Conservation (phyloP, 2,888 invertebrate genomes). For the Epiblema foenella region DNA sequence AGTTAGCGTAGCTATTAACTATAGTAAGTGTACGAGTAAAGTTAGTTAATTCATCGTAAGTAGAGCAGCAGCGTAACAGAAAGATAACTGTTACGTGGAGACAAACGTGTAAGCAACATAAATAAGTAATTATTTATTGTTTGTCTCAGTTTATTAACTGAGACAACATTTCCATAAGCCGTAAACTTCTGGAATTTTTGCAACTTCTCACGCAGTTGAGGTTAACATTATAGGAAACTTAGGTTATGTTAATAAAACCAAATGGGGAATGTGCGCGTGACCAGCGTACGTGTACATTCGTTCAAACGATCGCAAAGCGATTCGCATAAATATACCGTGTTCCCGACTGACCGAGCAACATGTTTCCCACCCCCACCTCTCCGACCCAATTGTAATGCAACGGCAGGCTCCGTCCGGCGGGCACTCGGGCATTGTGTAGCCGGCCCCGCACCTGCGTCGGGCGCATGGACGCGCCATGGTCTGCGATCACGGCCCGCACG, state of each 20-base stretch:
- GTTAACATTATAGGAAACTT: not conserved
- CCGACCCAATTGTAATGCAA: slow-evolving; percentile 82
- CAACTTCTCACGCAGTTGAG: not conserved
- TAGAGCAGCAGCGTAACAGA: slow-evolving; percentile 23
- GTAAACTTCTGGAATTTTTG: not conserved
- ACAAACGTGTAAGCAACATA: not conserved
- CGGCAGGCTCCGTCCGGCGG: slow-evolving; percentile 67
- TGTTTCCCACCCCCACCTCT: slow-evolving; percentile 83
- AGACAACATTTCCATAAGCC: not conserved
- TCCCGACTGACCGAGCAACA: slow-evolving; percentile 79
- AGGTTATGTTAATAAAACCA: slow-evolving; percentile 18
- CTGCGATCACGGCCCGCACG: slow-evolving; percentile 78
- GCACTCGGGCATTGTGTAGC: slow-evolving; percentile 63
- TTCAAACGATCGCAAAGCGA: slow-evolving; percentile 41
- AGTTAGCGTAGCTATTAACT: slow-evolving; percentile 24
- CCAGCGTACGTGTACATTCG: slow-evolving; percentile 15
- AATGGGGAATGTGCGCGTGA: slow-evolving; percentile 11
- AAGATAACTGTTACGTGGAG: slow-evolving; percentile 6
- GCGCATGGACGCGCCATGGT: slow-evolving; percentile 73
- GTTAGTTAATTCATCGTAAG: slow-evolving; percentile 33
- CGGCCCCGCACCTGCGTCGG: slow-evolving; percentile 67
- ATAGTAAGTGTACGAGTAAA: slow-evolving; percentile 17
- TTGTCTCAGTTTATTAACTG: not conserved
- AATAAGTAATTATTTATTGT: not conserved
- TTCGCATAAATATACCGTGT: slow-evolving; percentile 69